Conservation (phyloP, 2,113 vertebrate genomes). For the Scalopus aquaticus region DNA sequence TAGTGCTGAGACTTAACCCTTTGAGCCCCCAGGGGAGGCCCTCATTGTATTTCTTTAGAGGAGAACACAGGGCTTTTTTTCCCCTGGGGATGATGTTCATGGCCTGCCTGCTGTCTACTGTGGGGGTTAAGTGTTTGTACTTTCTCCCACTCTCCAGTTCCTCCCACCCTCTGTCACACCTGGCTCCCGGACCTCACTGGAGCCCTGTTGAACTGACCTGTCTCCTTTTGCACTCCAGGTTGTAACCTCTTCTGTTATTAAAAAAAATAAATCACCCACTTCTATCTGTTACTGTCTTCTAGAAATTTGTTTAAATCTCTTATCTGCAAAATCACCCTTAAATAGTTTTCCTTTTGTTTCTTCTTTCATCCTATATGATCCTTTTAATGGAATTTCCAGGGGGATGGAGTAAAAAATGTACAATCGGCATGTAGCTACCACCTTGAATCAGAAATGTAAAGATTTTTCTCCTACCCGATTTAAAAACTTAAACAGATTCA, state of each 20-base stretch:
- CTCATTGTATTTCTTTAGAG: background rate
- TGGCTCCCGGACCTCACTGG: too few relatives aligned
- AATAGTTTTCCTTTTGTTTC: background rate
- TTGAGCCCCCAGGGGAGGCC: too few relatives aligned
- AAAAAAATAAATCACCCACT: background rate
- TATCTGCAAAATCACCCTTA: background rate
- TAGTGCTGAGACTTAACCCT: too few relatives aligned
- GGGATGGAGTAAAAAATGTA: background rate
- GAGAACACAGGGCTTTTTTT: background rate
- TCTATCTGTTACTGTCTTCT: background rate
- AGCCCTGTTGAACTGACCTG: background rate
- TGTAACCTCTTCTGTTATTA: background rate
- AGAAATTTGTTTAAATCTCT: background rate
- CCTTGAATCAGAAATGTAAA: background rate
- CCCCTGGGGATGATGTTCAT: background rate
- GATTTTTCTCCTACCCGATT: background rate
- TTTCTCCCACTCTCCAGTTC: background rate
- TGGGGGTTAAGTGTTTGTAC: background rate
- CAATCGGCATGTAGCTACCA: background rate
- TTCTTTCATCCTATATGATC: background rate
- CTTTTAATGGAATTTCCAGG: background rate
- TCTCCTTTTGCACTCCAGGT: background rate
- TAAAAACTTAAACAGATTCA: background rate
- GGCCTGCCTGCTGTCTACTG: background rate
- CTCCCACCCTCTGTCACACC: too few relatives aligned